Evolutionary conservation across 2,113 vertebrate genomes (phyloP).

Genomic region (Echinops telfairi): DNA sequence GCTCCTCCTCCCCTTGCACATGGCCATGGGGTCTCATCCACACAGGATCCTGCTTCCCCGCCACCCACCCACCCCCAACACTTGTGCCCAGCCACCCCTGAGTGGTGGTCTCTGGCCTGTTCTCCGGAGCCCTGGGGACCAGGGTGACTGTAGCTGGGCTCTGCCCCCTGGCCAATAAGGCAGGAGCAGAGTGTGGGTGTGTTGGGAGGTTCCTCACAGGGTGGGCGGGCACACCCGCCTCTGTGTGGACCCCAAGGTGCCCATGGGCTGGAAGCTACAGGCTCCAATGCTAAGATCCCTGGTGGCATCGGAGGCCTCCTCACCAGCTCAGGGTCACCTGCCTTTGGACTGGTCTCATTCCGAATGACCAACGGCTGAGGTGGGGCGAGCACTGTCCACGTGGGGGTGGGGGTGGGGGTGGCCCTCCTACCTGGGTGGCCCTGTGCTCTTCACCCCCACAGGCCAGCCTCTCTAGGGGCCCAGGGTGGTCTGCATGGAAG

Average conservation of each 20-base stretch:
- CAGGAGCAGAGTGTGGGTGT: neutral
- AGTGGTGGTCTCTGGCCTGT: fast-evolving
- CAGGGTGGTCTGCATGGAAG: neutral
- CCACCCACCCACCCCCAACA: too few relatives aligned
- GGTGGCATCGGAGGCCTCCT: fast-evolving
- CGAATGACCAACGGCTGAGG: too few relatives aligned
- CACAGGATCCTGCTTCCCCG: too few relatives aligned
- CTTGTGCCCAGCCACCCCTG: neutral
- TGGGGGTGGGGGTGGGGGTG: too few relatives aligned
- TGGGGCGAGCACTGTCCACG: too few relatives aligned
- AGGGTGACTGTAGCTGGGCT: neutral
- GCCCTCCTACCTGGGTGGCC: neutral
- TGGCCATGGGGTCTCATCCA: too few relatives aligned
- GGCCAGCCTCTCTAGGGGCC: neutral
- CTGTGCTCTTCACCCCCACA: neutral
- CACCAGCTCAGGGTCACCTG: neutral
- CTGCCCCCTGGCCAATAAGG: neutral
- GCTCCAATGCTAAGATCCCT: too few relatives aligned
- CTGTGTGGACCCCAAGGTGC: neutral
- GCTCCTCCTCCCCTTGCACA: neutral
- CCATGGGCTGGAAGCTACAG: neutral
- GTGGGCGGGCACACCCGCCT: neutral
- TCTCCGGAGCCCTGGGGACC: neutral
- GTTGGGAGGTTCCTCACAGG: neutral
- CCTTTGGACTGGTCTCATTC: neutral